Evolutionary conservation across 2,113 vertebrate species (phyloP), one percentile per base, ranked within the genome.

Genomic region (Chrysochloris asiatica): DNA sequence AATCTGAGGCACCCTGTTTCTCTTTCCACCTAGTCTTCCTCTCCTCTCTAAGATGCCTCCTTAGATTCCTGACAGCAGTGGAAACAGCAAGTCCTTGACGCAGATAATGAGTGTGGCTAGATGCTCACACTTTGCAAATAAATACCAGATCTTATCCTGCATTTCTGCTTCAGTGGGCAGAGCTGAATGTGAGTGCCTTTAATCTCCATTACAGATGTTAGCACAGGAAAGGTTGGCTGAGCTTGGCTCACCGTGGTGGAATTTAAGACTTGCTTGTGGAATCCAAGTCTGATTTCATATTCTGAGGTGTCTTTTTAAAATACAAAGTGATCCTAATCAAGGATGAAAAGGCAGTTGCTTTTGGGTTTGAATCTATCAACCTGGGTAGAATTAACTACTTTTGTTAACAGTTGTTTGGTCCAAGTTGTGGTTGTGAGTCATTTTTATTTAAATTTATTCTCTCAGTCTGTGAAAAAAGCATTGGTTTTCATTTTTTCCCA

Each of bases 261-360:
- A 93, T 75, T 50, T 43, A 54, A 89, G 87, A 80, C 30, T n/a
- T 38, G 50, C 63, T 67, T 75, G 41, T 45, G 73, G 89, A 72
- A 72, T 83, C 26, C 59, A 80, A 79, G 87, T 67, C 56, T 81
- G 24, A 2, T 63, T 89, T 91, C 67, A 4, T 36, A 71, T 76
- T 59, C 76, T 41, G 72, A 61, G 75, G 79, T 12, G 0, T 36
- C 45, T 67, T 76, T 95, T 93, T 77, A 90, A 95, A 92, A 88
- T 80, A 86, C 88, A 82, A 85, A 48, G 81, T 28, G 67, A 85
- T 88, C 16, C 22, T 79, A 52, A 77, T 92, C 88, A 80, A 65
- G 76, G 47, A 36, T 41, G 78, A 77, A 94, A 83, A 95, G 85
- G 80, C 45, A 50, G 10, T 63, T 83, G 85, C 36, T 5, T 0